A percentile compares a stretch with the other conserved stretches of the same genome.
Conservation (phyloP, 2,797 vertebrate species). For the Lophius americanus region DNA sequence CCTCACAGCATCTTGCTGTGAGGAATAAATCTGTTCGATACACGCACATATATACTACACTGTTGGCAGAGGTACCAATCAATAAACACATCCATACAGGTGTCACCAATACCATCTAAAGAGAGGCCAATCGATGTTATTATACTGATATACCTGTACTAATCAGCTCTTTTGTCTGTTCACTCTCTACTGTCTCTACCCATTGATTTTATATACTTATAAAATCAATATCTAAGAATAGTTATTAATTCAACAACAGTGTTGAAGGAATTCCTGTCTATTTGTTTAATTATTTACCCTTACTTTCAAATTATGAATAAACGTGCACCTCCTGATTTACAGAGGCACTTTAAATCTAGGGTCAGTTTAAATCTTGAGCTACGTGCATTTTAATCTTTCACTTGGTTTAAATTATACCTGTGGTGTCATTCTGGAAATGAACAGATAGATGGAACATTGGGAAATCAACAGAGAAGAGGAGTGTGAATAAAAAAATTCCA, state of each 20-base stretch:
- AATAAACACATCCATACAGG: conserved; percentile 61
- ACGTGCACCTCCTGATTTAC: not conserved
- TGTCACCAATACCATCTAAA: too few relatives aligned
- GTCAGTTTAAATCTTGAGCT: not conserved
- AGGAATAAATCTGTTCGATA: conserved; percentile 52
- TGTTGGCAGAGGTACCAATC: conserved; percentile 44
- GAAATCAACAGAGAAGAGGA: not conserved
- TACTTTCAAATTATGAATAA: not conserved
- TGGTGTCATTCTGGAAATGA: not conserved
- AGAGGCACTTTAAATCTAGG: not conserved
- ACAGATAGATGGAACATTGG: not conserved
- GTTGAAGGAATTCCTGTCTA: not conserved
- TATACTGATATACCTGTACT: conserved; percentile 63
- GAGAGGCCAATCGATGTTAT: not conserved
- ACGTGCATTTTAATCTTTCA: not conserved
- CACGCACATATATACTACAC: conserved; percentile 21
- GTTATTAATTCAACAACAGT: not conserved
- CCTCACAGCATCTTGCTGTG: conserved; percentile 27
- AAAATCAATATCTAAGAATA: too few relatives aligned
- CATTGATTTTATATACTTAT: too few relatives aligned
- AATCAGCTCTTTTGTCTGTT: conserved; percentile 54
- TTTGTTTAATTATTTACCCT: not conserved
- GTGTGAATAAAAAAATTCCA: not conserved
- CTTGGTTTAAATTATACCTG: too few relatives aligned
- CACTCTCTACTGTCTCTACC: conserved; percentile 9